Evolutionary conservation across 2,797 vertebrate genomes (phyloP), one percentile per base, ranked within the genome.

Genomic region (Peromyscus melanophrys): DNA sequence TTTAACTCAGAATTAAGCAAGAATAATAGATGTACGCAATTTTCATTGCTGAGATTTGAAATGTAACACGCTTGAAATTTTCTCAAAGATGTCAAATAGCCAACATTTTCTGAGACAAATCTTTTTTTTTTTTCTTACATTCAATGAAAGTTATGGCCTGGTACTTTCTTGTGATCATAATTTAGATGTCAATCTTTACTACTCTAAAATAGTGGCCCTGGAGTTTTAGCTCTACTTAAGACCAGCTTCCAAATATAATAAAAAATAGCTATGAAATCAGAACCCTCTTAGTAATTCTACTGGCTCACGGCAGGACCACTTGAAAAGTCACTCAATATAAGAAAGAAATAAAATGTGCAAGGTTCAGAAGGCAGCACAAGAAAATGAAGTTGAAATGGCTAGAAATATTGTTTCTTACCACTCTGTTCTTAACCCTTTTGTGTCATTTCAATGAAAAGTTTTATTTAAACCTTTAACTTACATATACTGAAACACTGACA

Each of bases 101-200:
- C 81, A 93, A 81, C 31, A 90, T 96, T 97, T 96, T 84, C 52
- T 94, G 40, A 97, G 77, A 86, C 27, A 93, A 95, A 93, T 97
- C 43, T 94, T 83, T 29, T 37, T 95, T 65, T 87, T 71, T 23
- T 40, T 92, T 96, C 84, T 71, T 89, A 71, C 69, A 82, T 93
- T 96, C 92, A 89, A 16, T 96, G 96, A 97, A 97, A 94, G 81
- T 71, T 94, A 81, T 87, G 94, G 69, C 81, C 71, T 95, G 37
- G 63, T 97, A 93, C 95, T 95, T 98, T 95, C 89, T 90, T 96
- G 93, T 96, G 92, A 96, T 97, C 89, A 93, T 97, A 97, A 98
- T 98, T 98, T 98, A 97, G 96, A 97, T 97, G 96, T 96, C 97
- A 97, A 78, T 97, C 96, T 98, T 97, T 96, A 95, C 96, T 94